phyloP scores from a whole-genome alignment of 2,888 invertebrate species.

The Rhodophaea formosa region DNA sequence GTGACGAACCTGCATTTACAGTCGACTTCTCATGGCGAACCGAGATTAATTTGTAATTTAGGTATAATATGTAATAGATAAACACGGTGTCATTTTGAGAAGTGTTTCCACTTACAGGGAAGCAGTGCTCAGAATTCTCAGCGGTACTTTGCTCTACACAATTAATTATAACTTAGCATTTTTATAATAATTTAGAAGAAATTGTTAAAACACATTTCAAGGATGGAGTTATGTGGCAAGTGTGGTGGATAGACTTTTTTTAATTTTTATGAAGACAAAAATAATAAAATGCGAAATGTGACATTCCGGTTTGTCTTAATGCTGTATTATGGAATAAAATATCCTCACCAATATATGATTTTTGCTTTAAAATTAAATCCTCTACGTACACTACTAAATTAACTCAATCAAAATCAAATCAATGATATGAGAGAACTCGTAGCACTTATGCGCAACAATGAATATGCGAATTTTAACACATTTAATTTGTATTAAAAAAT shows the following conservation, averaged over 20 bases:
- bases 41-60: constrained; percentile 76
- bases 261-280: constrained; percentile 73
- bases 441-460: not conserved
- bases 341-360: constrained; percentile 75
- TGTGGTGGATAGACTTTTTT: constrained; percentile 63
- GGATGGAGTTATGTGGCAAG: constrained; percentile 64
- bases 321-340: constrained; percentile 82
- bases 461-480: too few species aligned
- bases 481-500: too few species aligned
- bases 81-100: constrained; percentile 69
- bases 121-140: constrained; percentile 68
- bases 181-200: constrained; percentile 80
- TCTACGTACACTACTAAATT: constrained; percentile 2
- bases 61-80: constrained; percentile 75
- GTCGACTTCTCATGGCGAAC: constrained; percentile 70
- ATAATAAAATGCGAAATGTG: constrained; percentile 74
- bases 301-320: constrained; percentile 81
- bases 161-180: constrained; percentile 80
- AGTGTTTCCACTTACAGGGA: constrained; percentile 60
- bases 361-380: constrained; percentile 44
- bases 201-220: constrained; percentile 69
- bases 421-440: not conserved
- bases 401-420: too few species aligned
- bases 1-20: constrained; percentile 74
- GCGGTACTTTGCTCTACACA: constrained; percentile 75